A percentile compares a stretch with the other conserved stretches of the same genome.
These are phyloP conservation scores for Tetragonula clypearis DNA, from an alignment of 1,140 invertebrate genomes.

Conservation along the genomic window DNA sequence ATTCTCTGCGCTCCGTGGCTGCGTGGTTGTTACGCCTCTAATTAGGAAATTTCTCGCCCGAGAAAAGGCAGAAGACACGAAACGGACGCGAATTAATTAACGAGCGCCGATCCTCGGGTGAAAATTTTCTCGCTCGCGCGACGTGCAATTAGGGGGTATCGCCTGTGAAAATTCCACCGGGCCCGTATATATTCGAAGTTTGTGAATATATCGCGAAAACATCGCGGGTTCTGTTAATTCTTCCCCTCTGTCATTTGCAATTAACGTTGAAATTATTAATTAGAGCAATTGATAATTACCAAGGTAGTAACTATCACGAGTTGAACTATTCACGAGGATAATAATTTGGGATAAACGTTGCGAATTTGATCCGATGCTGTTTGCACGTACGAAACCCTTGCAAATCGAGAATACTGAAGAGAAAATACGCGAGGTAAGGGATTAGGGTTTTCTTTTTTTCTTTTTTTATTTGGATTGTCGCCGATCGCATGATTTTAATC, in stretches of 20 bases:
- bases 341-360: neutral
- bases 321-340: neutral
- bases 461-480: too few relatives aligned
- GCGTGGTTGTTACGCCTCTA: conserved; percentile 15
- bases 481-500: neutral
- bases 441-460: neutral
- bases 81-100: conserved; percentile 58
- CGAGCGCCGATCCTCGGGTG: conserved; percentile 11
- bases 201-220: neutral
- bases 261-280: too few relatives aligned
- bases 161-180: neutral
- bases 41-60: conserved; percentile 34
- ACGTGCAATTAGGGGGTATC: conserved; percentile 44
- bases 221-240: neutral
- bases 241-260: too few relatives aligned
- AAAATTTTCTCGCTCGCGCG: neutral
- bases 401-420: neutral
- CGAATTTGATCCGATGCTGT: too few relatives aligned
- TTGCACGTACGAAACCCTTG: too few relatives aligned
- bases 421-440: neutral
- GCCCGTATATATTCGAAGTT: neutral
- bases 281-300: neutral
- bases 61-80: conserved; percentile 18
- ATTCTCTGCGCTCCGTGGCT: neutral
- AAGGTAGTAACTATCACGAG: neutral